Base-by-base conservation (phyloP, 1,140 invertebrate genomes). In the Choristoneura fumiferana region DNA sequence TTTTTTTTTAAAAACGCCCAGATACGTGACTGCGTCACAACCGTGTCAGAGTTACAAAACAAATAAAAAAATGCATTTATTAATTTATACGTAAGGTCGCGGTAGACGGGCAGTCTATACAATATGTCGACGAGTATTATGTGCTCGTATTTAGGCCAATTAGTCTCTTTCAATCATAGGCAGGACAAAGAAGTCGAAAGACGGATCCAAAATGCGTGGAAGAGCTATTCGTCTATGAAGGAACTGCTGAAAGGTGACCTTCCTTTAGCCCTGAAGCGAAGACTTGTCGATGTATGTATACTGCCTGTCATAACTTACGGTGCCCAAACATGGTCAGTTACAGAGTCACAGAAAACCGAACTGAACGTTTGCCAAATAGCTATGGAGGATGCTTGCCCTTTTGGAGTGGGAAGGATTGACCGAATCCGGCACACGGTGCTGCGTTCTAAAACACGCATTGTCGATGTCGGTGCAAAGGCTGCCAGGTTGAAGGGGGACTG, bases 121-220 rank as follows among this genome's bases (percentile, higher is more conserved):
- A n/a, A n/a, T n/a, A n/a, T n/a, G n/a, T 39, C 13, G 38, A 18
- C 17, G 43, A 49, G 18, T 49, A 49, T 4, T n/a, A n/a, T n/a
- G n/a, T n/a, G n/a, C n/a, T 4, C 14, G 9, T 40, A 40, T 40
- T 36, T 36, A 36, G 39, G 39, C 39, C 39, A 43, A 4, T 35
- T 35, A 35, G 34, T 4, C 34, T 35, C 4, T 4, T 35, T 35
- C 1, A 1, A 10, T 1, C n/a, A n/a, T n/a, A n/a, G n/a, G n/a
- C n/a, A n/a, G n/a, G n/a, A n/a, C n/a, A n/a, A n/a, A n/a, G n/a
- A n/a, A n/a, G n/a, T n/a, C n/a, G n/a, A n/a, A n/a, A n/a, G n/a
- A n/a, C n/a, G n/a, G n/a, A n/a, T n/a, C n/a, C n/a, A 33, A 12
- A 54, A 54, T 10, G 52, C 52, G 1, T 54, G 52, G 35, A 45